Base-by-base conservation (phyloP, 2,113 vertebrate species). In the Bos indicus region DNA sequence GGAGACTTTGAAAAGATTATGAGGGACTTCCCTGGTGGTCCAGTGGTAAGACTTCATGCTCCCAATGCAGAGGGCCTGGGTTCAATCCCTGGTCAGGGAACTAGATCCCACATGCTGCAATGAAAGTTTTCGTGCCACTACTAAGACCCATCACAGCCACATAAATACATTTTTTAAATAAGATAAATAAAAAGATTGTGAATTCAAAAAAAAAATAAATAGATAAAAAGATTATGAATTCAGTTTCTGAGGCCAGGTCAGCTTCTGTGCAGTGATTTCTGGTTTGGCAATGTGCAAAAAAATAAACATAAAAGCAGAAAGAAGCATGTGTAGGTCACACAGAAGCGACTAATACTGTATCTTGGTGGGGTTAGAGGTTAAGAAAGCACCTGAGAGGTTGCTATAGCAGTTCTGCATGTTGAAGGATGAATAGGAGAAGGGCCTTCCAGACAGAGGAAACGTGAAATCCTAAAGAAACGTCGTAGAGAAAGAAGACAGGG, bases 281-380 rank as follows among this genome's bases (percentile, higher is more conserved):
- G 8, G 46, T 95, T 96, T 90, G 33, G 23, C 46, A 88, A 3
- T 36, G 84, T 84, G 62, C 43, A 59, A 48, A 67, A 64, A 40
- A 9, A 21, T 19, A 43, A 25, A 48, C 30, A 33, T n/a, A 40
- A 11, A n/a, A 92, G 36, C 40, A 48, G 16, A 67, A 74, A 43
- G 40, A 48, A 91, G 64, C 9, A 15, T 48, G 51, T 21, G 4
- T 33, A 16, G 46, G 48, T 40, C 33, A 6, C 7, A 8, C 17
- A 64, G 64, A 80, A 25, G 52, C 14, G 52, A 46, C 43, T 26
- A 5, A 30, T 51, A 2, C 48, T 54, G 0, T 43, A 0, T 71
- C 13, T 28, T 26, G 7, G 7, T 52, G n/a, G 77, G 48, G 9
- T 59, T 40, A 30, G 74, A 52, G 64, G 60, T 12, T 4, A 23